A percentile compares a stretch with the other conserved stretches of the same genome.
These are phyloP conservation scores for Uria aalge DNA, from an alignment of 2,113 vertebrate genomes.

Conservation along the genomic window DNA sequence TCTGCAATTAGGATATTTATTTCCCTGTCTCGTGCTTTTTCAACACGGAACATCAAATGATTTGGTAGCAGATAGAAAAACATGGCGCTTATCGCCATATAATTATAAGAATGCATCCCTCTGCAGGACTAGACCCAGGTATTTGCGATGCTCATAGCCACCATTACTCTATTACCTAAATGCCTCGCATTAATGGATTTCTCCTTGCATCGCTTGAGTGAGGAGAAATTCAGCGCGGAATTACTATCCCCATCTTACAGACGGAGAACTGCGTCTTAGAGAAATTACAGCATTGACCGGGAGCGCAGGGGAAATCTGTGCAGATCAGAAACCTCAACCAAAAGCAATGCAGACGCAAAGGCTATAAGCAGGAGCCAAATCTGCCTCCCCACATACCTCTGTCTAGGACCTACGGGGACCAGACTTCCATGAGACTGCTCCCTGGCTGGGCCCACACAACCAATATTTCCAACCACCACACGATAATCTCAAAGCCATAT, in stretches of 20 bases:
- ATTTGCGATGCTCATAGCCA: neutral
- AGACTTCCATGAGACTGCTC: neutral
- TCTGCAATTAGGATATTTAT: slow-evolving; percentile 29
- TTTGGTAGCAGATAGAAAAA: neutral
- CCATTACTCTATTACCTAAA: neutral
- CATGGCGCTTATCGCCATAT: neutral
- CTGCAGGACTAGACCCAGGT: neutral
- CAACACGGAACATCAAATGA: neutral
- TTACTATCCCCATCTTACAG: neutral
- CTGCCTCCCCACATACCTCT: neutral
- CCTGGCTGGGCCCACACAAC: neutral
- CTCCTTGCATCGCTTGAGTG: neutral
- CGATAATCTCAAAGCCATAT: neutral
- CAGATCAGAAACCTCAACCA: neutral
- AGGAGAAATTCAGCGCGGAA: neutral
- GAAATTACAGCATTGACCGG: neutral
- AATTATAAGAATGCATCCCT: neutral
- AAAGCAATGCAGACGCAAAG: neutral
- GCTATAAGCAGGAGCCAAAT: neutral
- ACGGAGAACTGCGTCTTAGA: neutral
- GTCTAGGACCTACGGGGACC: neutral
- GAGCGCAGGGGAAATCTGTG: neutral
- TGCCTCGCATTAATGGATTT: neutral
- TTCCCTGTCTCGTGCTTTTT: slow-evolving; percentile 2
- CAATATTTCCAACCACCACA: neutral